A percentile compares a stretch with the other conserved stretches of the same genome.
phyloP scores from a whole-genome alignment of 2,113 vertebrate genomes.

The Petaurus breviceps region DNA sequence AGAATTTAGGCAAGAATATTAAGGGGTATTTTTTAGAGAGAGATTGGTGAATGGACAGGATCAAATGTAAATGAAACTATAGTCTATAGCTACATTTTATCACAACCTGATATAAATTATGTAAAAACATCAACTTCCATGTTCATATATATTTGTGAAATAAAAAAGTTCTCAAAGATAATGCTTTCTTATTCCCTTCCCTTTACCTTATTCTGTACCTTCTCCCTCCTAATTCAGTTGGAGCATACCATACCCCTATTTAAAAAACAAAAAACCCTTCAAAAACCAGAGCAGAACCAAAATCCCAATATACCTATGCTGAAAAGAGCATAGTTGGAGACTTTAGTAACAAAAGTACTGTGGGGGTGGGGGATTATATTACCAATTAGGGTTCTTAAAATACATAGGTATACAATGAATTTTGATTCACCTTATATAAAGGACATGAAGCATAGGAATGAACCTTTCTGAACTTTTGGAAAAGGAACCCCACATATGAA shows the following conservation, averaged over 20 bases:
- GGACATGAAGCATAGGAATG: conserved; percentile 34
- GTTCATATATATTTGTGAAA: conserved; percentile 46
- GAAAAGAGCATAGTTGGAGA: conserved; percentile 54
- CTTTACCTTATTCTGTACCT: neutral
- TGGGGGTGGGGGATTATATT: neutral
- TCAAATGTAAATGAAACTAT: conserved; percentile 40
- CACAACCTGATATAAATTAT: conserved; percentile 34
- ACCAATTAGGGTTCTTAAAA: conserved; percentile 16
- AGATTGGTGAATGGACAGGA: neutral
- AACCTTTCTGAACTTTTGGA: conserved; percentile 29
- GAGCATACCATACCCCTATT: neutral
- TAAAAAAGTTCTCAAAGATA: conserved; percentile 18
- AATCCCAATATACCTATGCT: conserved; percentile 40
- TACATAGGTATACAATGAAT: neutral
- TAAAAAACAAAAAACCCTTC: conserved; percentile 30
- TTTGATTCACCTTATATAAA: conserved; percentile 32
- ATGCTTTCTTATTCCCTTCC: neutral
- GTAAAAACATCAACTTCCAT: conserved; percentile 42
- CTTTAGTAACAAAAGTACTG: conserved; percentile 25
- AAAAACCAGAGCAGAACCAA: conserved; percentile 38
- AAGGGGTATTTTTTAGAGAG: neutral
- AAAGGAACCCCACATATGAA: neutral
- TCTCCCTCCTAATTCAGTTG: neutral
- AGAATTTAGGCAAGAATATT: neutral
- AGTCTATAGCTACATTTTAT: conserved; percentile 15